Base-by-base conservation (phyloP, 1,140 invertebrate species). In the Trachelipus rathkii region DNA sequence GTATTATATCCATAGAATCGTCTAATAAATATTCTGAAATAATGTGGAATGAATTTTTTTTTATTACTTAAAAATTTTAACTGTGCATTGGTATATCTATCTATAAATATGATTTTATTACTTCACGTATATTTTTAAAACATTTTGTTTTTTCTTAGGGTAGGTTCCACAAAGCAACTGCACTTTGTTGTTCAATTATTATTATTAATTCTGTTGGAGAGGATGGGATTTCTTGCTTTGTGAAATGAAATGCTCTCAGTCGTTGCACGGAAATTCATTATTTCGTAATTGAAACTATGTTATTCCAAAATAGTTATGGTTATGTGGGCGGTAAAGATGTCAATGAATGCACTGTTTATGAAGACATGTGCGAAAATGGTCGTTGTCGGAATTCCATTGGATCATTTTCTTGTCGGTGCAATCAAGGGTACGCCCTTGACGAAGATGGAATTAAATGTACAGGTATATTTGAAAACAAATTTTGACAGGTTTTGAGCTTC, bases 121-220 rank as follows among this genome's bases (percentile, higher is more conserved):
- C 33, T n/a, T 33, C 33, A 33, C 33, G 33, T 33, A 33, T 33
- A 33, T 3, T 33, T 33, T 33, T 33, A 3, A 33, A 33, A 33
- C 33, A 33, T n/a, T 33, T 33, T 19, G 50, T 60, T 13, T 60
- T 60, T 19, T 60, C 50, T 60, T 72, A 90, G 69, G 91, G 92
- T 0, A 84, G 89, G 44, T 94, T 91, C 82, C 88, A 89, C 7
- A 89, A 89, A 75, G 88, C 87, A n/a, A 87, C 90, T n/a, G n/a
- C n/a, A n/a, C n/a, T n/a, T 1, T 95, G 93, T 84, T 96, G 94
- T 82, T 96, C 84, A 86, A n/a, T n/a, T n/a, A n/a, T n/a, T n/a
- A n/a, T n/a, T n/a, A n/a, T n/a, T n/a, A n/a, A n/a, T n/a, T n/a
- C 89, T 6, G 88, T 95, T 0, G 94, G 89, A 79, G 77, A 69